Evolutionary conservation across 2,888 invertebrate species (phyloP), one percentile per base, ranked within the genome.

Genomic region (Blastobasis lacticolella): DNA sequence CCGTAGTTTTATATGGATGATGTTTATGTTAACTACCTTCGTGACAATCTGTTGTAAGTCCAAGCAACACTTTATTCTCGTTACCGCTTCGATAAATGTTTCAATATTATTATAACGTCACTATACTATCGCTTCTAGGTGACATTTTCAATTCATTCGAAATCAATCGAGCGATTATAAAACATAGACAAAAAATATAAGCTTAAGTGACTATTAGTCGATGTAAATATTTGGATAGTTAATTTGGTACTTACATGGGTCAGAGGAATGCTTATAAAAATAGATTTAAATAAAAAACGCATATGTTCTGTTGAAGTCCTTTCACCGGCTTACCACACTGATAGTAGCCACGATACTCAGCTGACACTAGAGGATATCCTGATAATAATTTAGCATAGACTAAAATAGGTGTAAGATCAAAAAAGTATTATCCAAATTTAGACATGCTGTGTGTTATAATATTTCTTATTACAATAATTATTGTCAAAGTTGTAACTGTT

Each of bases 371-470:
- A 71, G 67, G 71, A 71, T 84, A 85, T 73, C 67, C 81, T 68
- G 81, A 85, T 85, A 82, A 85, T 84, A 85, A 85, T 69, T 79
- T 83, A 85, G 82, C 68, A 71, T 85, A 82, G 80, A 75, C 61
- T 71, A 73, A 75, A 64, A 66, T 82, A 82, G 81, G 57, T 72
- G 56, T 81, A 85, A 86, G 86, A 76, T 80, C 75, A 76, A 83
- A 74, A 52, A 87, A 87, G 87, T 87, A 87, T 87, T 87, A 86
- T 80, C 83, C 86, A 84, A 83, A 76, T 76, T 81, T 85, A 84
- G 84, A 74, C 72, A 82, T 74, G 82, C 82, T 82, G 79, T 82
- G 83, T 85, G 85, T 85, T 52, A 74, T 71, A 73, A 75, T 72
- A 63, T 76, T 79, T 78, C 75, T 74, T 76, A 73, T 67, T 73